Evolutionary conservation across 2,113 vertebrate species (phyloP), one percentile per base, ranked within the genome.

Genomic region (Tiliqua scincoides): DNA sequence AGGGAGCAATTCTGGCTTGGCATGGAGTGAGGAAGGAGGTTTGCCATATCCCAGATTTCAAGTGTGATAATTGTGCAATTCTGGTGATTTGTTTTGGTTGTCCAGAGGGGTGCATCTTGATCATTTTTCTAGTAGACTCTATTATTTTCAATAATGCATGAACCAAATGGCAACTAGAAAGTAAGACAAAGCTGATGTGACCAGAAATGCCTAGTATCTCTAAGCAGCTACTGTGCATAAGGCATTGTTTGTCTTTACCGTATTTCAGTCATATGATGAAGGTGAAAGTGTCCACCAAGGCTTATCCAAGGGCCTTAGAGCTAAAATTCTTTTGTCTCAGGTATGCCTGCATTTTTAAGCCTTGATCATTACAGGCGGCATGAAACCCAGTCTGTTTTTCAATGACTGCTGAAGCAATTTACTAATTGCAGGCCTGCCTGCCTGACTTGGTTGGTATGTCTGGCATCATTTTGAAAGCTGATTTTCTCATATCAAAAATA

Each of bases 281-380:
- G 35, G 43, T 14, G 79, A 54, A 48, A 71, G 76, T 32, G 57
- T 78, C 8, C 87, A 83, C 87, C 78, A 83, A 85, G 30, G 52
- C 63, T 85, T 88, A 91, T 91, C 88, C 82, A 87, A 89, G 68
- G 0, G 0, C 85, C 75, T 2, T 43, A 23, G 18, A 83, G 65
- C 71, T 79, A 85, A 90, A 89, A 61, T 32, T 68, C 76, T 74
- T 84, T 75, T 37, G 87, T 91, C 93, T 91, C 88, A 83, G 76
- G 30, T 52, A 73, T 67, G 88, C 88, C 90, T 82, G 79, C 32
- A 71, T 90, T 30, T 57, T 57, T 59, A 32, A 14, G 15, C 8
- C 48, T 52, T 79, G 4, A 79, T 88, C 83, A 88, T 84, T 79
- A 82, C 3, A 80, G 1, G 8, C 86, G 65, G 61, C 21, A 32